These are phyloP conservation scores for Galbula dea DNA, from an alignment of 2,113 vertebrate genomes.

Conservation along the genomic window DNA sequence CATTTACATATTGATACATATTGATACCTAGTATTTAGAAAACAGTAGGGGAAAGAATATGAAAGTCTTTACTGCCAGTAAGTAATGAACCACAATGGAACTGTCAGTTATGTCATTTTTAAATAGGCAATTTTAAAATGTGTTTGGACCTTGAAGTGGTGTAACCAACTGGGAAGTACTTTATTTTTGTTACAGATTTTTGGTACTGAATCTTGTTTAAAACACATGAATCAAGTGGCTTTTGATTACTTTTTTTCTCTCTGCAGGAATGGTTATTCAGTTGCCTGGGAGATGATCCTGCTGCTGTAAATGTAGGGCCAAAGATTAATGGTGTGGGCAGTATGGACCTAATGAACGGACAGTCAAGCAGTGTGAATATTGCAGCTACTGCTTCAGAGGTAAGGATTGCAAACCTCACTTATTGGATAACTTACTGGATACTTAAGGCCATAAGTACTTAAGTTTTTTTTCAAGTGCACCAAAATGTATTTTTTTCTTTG, in stretches of 20 bases:
- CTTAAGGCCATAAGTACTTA: not conserved
- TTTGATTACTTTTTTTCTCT: not conserved
- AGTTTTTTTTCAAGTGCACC: not conserved
- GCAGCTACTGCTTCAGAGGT: conserved; percentile 89
- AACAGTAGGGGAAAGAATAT: not conserved
- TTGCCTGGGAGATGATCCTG: conserved; percentile 77
- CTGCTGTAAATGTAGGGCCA: conserved; percentile 57
- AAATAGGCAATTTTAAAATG: not conserved
- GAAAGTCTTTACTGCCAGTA: not conserved
- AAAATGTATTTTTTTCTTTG: not conserved
- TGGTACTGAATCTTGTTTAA: not conserved
- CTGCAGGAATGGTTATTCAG: conserved; percentile 73
- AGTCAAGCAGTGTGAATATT: conserved; percentile 77
- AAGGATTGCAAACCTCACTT: not conserved
- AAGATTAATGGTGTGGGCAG: conserved; percentile 84
- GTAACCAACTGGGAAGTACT: not conserved
- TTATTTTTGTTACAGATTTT: not conserved
- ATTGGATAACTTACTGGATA: too few species aligned
- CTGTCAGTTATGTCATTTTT: not conserved
- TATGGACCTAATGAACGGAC: conserved; percentile 95
- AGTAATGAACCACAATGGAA: not conserved
- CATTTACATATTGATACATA: not conserved
- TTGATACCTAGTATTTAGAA: not conserved
- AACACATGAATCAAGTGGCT: not conserved
- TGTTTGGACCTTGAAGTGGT: not conserved